These are phyloP conservation scores for Myotis myotis DNA, from an alignment of 2,797 vertebrate species.

Conservation along the genomic window DNA sequence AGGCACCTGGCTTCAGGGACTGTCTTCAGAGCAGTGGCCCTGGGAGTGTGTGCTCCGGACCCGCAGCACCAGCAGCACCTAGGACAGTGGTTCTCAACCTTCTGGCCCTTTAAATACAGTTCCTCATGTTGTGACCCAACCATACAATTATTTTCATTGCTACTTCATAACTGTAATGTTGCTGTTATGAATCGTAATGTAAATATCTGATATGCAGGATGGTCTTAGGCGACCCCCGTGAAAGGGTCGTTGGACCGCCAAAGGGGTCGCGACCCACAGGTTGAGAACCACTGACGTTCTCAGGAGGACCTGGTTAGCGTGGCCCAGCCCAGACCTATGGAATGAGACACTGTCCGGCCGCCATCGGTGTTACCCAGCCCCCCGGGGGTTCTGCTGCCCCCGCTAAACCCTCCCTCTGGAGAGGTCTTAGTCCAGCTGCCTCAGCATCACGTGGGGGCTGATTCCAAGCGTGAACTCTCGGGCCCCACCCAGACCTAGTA, in stretches of 20 bases:
- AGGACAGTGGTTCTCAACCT: background rate
- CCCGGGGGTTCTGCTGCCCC: background rate
- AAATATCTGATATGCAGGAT: too few relatives aligned
- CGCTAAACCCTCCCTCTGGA: background rate
- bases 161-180: too few relatives aligned
- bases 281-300: too few relatives aligned
- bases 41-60: background rate
- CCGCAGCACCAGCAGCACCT: background rate
- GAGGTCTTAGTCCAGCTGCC: background rate
- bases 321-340: background rate
- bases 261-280: too few relatives aligned
- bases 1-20: background rate
- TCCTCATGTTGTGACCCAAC: too few relatives aligned
- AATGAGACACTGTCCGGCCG: background rate
- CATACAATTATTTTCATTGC: too few relatives aligned
- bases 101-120: too few relatives aligned
- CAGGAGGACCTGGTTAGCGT: background rate
- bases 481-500: background rate
- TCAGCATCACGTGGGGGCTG: background rate
- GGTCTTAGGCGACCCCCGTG: too few relatives aligned
- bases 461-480: background rate
- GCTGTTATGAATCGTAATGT: too few relatives aligned
- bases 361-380: background rate
- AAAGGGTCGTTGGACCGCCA: too few relatives aligned
- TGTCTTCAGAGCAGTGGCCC: background rate